Evolutionary conservation across 2,797 vertebrate genomes (phyloP).

Genomic region (Triplophysa bombifrons): DNA sequence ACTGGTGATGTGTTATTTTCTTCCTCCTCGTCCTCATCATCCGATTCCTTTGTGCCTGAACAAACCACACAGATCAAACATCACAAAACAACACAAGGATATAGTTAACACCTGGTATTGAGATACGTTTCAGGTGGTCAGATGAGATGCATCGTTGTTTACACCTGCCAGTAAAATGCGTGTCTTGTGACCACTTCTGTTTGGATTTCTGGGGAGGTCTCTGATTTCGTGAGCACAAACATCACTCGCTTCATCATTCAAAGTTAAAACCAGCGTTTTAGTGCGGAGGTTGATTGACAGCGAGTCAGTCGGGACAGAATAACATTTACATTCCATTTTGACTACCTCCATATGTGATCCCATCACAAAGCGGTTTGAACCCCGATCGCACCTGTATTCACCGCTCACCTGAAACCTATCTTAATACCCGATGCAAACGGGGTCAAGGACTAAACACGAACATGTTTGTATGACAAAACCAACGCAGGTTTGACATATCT

Average conservation of each 20-base stretch:
- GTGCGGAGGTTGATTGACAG: not conserved
- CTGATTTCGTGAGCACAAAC: not conserved
- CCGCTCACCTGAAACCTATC: not conserved
- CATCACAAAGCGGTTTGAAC: not conserved
- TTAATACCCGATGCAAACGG: not conserved
- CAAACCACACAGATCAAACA: not conserved
- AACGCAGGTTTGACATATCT: not conserved
- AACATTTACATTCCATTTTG: not conserved
- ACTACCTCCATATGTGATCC: not conserved
- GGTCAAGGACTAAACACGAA: not conserved
- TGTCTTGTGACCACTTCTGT: not conserved
- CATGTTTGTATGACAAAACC: constrained; percentile 9
- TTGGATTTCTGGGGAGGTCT: not conserved
- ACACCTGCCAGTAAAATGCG: not conserved
- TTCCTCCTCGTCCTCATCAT: constrained; percentile 73
- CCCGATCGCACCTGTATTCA: not conserved
- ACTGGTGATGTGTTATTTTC: constrained; percentile 81
- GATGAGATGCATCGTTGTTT: not conserved
- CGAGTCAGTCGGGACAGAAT: not conserved
- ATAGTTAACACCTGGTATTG: too few relatives aligned
- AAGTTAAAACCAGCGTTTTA: not conserved
- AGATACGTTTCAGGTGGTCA: not conserved
- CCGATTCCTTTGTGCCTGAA: constrained; percentile 70
- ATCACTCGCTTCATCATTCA: not conserved
- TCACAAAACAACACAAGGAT: not conserved